A percentile compares a stretch with the other conserved stretches of the same genome.
These are phyloP conservation scores for Cactoblastis cactorum DNA, from an alignment of 2,888 invertebrate species.

Conservation along the genomic window DNA sequence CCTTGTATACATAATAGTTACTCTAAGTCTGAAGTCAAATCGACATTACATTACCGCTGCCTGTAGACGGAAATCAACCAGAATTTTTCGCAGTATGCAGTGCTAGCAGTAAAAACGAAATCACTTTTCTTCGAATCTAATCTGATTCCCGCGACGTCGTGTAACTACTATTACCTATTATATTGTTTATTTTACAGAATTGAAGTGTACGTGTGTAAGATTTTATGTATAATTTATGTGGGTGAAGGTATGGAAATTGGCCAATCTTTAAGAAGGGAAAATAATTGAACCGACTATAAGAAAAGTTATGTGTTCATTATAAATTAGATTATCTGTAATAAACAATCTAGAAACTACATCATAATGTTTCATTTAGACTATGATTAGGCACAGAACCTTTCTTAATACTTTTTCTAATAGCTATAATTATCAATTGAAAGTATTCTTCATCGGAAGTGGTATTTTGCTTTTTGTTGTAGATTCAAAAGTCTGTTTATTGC, in stretches of 20 bases:
- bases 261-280: background rate
- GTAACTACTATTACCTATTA: no score
- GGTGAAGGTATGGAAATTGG: no score
- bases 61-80: slow-evolving; percentile 40
- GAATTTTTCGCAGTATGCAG: slow-evolving; percentile 37
- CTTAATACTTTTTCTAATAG: slow-evolving; percentile 20
- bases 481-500: background rate
- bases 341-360: slow-evolving; percentile 29
- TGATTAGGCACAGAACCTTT: slow-evolving; percentile 12
- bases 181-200: no score
- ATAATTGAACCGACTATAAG: slow-evolving; percentile 45
- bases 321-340: slow-evolving; percentile 31
- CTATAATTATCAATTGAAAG: slow-evolving; percentile 37
- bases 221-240: no score
- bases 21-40: slow-evolving; percentile 26
- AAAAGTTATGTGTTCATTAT: no score
- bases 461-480: slow-evolving; percentile 24
- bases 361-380: slow-evolving; percentile 40
- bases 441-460: slow-evolving; percentile 32
- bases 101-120: slow-evolving; percentile 29
- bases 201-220: no score
- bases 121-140: slow-evolving; percentile 30
- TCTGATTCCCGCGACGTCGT: no score
- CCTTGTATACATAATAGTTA: background rate
- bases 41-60: slow-evolving; percentile 36